Conservation (phyloP, 2,888 invertebrate genomes). For the Philopedon plagiatum region DNA sequence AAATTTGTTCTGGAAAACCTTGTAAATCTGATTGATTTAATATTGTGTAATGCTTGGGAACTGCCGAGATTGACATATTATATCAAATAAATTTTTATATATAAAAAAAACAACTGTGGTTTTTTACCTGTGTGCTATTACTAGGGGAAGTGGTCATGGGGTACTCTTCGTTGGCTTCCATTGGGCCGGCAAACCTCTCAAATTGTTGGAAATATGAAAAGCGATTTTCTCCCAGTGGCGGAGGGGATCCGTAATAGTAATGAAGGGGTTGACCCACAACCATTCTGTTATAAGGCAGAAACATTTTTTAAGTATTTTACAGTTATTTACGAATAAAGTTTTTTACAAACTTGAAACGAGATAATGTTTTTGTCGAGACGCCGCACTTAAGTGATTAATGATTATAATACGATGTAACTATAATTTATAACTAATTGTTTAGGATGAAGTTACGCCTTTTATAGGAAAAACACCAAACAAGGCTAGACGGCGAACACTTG, state of each 20-base stretch:
- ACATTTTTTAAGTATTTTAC: conserved; percentile 54
- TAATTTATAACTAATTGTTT: neutral
- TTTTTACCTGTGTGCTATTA: conserved; percentile 64
- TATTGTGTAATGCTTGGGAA: no score
- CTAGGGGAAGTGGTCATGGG: conserved; percentile 62
- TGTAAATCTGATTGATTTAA: no score
- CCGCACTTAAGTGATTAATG: neutral
- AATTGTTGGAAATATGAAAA: conserved; percentile 56
- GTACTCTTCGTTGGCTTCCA: conserved; percentile 62
- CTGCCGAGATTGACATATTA: no score
- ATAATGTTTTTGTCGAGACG: neutral
- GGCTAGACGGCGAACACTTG: conserved; percentile 11
- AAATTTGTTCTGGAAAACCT: no score
- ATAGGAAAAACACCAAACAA: neutral
- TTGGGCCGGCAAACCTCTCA: conserved; percentile 49
- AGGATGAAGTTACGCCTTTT: neutral
- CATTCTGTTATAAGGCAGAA: conserved; percentile 64
- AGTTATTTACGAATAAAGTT: neutral
- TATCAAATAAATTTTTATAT: no score
- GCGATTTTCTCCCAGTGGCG: conserved; percentile 32
- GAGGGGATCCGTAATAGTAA: conserved; percentile 57
- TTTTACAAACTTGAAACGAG: conserved; percentile 4
- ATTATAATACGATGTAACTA: neutral
- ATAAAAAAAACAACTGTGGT: no score
- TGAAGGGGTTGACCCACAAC: conserved; percentile 65